A percentile compares a stretch with the other conserved stretches of the same genome.
These are phyloP conservation scores for Drosophila nikananu DNA, from an alignment of 1,140 invertebrate species.

Conservation along the genomic window DNA sequence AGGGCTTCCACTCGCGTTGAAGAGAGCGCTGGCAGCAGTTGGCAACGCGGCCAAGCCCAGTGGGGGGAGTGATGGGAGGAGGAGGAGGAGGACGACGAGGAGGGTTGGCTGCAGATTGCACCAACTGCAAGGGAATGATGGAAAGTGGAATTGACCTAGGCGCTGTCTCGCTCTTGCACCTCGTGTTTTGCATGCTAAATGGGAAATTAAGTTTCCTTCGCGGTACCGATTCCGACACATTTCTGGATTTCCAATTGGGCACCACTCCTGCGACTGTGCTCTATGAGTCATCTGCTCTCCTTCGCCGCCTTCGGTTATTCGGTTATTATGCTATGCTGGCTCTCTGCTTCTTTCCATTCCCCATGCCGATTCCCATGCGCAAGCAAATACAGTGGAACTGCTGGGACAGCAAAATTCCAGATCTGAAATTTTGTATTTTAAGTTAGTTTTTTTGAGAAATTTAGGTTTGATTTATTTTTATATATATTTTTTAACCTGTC, in stretches of 20 bases:
- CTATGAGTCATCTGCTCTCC: constrained; percentile 57
- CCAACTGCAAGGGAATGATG: constrained; percentile 52
- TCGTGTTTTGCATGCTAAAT: constrained; percentile 35
- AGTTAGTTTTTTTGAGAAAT: neutral
- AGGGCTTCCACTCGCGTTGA: neutral
- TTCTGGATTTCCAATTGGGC: constrained; percentile 53
- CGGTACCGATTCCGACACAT: constrained; percentile 20
- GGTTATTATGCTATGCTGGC: constrained; percentile 38
- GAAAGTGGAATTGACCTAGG: constrained; percentile 52
- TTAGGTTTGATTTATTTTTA: no score
- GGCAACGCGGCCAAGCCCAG: constrained; percentile 15
- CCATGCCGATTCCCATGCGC: constrained; percentile 8
- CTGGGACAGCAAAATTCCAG: neutral
- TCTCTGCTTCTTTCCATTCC: constrained; percentile 25
- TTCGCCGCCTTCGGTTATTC: constrained; percentile 42
- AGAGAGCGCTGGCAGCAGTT: constrained; percentile 12
- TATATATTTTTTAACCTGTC: neutral
- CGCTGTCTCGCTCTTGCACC: neutral
- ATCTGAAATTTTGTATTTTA: neutral
- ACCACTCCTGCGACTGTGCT: constrained; percentile 58
- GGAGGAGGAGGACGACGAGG: neutral
- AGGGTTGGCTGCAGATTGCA: constrained; percentile 20
- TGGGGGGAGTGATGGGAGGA: neutral
- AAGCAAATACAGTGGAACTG: constrained; percentile 17
- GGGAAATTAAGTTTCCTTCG: constrained; percentile 20